phyloP scores from a whole-genome alignment of 2,797 vertebrate genomes.

The Champsocephalus gunnari region DNA sequence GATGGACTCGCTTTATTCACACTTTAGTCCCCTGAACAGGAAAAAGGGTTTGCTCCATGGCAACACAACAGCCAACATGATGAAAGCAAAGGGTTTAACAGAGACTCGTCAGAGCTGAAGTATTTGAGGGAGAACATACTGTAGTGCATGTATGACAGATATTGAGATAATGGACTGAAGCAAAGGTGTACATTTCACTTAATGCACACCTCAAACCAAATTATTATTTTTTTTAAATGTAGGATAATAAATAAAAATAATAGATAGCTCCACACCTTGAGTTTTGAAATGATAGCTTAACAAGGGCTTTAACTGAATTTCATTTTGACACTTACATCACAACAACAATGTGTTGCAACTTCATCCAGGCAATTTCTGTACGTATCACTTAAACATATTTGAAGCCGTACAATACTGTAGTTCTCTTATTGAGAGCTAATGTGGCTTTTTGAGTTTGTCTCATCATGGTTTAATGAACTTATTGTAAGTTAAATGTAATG shows the following conservation, averaged over 20 bases:
- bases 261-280: background rate
- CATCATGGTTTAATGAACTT: too few species aligned
- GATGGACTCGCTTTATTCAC: background rate
- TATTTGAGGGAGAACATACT: background rate
- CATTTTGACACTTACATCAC: background rate
- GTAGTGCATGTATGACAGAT: background rate
- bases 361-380: too few species aligned
- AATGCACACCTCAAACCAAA: background rate
- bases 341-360: too few species aligned
- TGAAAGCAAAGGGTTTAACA: background rate
- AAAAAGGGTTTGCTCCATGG: background rate
- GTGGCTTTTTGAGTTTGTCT: too few species aligned
- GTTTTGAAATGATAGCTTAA: background rate
- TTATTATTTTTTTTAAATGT: background rate
- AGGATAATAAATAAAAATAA: background rate
- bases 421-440: too few species aligned
- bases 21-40: background rate
- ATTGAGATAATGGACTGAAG: background rate
- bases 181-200: background rate
- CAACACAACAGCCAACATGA: constrained; percentile 5
- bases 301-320: background rate
- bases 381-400: too few species aligned
- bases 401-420: too few species aligned
- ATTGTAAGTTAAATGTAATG: too few species aligned
- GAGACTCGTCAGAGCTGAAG: background rate